Conservation (phyloP, 2,888 invertebrate genomes). For the Drosophila antonietae region DNA sequence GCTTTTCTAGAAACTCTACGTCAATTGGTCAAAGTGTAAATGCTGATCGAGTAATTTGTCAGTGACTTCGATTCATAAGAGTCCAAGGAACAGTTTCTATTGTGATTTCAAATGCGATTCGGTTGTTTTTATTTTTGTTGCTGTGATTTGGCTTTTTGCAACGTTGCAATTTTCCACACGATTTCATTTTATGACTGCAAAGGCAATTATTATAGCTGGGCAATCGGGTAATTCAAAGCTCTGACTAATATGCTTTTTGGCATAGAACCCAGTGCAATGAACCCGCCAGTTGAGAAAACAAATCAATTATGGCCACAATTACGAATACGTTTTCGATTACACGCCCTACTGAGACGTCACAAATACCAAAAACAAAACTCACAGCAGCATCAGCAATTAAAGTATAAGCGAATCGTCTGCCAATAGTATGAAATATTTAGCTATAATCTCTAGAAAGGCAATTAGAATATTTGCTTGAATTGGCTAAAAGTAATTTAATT, state of each 20-base stretch:
- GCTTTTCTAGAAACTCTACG: constrained; percentile 5
- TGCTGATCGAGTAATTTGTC: constrained; percentile 10
- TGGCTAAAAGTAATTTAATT: background rate
- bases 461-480: constrained; percentile 21
- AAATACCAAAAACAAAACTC: constrained; percentile 2
- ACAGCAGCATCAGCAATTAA: background rate
- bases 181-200: constrained; percentile 65
- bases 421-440: constrained; percentile 19
- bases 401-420: constrained; percentile 22
- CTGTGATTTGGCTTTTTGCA: constrained; percentile 48
- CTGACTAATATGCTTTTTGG: constrained; percentile 39
- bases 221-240: constrained; percentile 53
- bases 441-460: constrained; percentile 9
- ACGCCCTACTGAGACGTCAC: constrained; percentile 44
- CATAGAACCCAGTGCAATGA: constrained; percentile 64
- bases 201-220: constrained; percentile 43
- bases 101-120: constrained; percentile 23
- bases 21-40: constrained; percentile 27
- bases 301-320: constrained; percentile 50
- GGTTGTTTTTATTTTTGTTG: background rate
- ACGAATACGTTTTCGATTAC: constrained; percentile 54
- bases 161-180: constrained; percentile 70
- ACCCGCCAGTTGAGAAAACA: constrained; percentile 49
- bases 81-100: constrained; percentile 13
- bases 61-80: background rate